Conservation (phyloP, 53 echinoderm and acorn worm genomes). For the Crossaster papposus region DNA sequence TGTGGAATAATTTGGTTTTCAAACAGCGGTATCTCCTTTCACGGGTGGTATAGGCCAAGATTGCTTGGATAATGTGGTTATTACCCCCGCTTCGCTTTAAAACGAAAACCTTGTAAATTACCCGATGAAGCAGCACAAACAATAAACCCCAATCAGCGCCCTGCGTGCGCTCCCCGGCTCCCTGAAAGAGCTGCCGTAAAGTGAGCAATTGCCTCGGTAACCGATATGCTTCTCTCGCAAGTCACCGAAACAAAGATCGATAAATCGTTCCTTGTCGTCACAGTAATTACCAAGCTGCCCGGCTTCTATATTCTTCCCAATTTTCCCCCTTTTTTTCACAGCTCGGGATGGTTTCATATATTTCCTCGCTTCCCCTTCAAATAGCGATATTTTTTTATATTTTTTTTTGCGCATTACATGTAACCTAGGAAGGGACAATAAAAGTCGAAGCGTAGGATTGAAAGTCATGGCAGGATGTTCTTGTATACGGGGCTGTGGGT, state of each 20-base stretch:
- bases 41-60: not conserved
- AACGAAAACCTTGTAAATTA: slow-evolving; percentile 47
- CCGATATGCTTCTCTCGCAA: slow-evolving; percentile 26
- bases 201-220: slow-evolving; percentile 33
- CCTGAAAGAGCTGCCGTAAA: slow-evolving; percentile 22
- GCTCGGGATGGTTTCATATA: too few species aligned
- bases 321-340: not conserved
- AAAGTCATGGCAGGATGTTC: slow-evolving; percentile 37
- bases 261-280: slow-evolving; percentile 49
- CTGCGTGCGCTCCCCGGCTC: not conserved
- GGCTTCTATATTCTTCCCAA: not conserved
- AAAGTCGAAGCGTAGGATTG: slow-evolving; percentile 4
- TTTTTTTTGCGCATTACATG: too few species aligned
- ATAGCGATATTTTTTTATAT: not conserved
- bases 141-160: not conserved
- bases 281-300: slow-evolving; percentile 50
- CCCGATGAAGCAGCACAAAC: not conserved
- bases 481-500: slow-evolving; percentile 30
- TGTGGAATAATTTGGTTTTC: not conserved
- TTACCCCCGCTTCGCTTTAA: slow-evolving; percentile 12
- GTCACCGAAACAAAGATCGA: slow-evolving; percentile 26
- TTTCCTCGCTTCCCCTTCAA: not conserved
- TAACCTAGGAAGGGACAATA: not conserved
- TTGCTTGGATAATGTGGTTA: slow-evolving; percentile 21
- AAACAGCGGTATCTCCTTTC: slow-evolving; percentile 34